Conservation (phyloP, 1,140 invertebrate species). For the Solen grandis region DNA sequence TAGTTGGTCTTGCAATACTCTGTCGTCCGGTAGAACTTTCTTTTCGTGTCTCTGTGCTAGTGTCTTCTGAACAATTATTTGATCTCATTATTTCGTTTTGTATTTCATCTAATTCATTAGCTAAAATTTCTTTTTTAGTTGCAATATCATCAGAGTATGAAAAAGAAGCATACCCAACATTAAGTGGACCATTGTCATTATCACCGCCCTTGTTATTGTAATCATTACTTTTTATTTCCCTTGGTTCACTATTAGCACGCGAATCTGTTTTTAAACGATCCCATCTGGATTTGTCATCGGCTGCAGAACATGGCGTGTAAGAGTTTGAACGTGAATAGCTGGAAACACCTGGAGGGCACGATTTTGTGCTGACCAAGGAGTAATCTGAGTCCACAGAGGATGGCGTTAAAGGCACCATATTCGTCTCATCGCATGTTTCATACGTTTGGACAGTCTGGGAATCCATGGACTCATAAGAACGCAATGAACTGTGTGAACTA, state of each 20-base stretch:
- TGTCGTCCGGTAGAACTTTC: neutral
- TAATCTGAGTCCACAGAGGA: slow-evolving; percentile 50
- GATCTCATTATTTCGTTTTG: slow-evolving; percentile 1
- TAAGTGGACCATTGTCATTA: too few relatives aligned
- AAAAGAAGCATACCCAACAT: slow-evolving; percentile 49
- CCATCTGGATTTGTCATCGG: slow-evolving; percentile 16
- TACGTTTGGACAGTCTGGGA: slow-evolving; percentile 4
- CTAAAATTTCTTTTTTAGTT: slow-evolving; percentile 13
- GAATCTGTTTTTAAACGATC: neutral
- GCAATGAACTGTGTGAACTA: slow-evolving; percentile 49
- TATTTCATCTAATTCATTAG: slow-evolving; percentile 38
- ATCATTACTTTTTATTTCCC: slow-evolving; percentile 17
- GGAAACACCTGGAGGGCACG: neutral
- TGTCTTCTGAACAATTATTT: neutral
- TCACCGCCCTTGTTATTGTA: too few relatives aligned
- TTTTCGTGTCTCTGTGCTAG: neutral
- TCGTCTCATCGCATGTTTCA: slow-evolving; percentile 15
- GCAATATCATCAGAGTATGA: slow-evolving; percentile 35
- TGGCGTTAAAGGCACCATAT: slow-evolving; percentile 22
- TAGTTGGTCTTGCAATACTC: slow-evolving; percentile 43
- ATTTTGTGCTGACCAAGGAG: slow-evolving; percentile 26
- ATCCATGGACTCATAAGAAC: slow-evolving; percentile 36
- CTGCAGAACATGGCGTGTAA: slow-evolving; percentile 36
- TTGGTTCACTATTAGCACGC: slow-evolving; percentile 43
- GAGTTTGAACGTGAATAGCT: slow-evolving; percentile 38